These are phyloP conservation scores for Philhelius pedissequus DNA, from an alignment of 2,888 invertebrate genomes.

Conservation along the genomic window DNA sequence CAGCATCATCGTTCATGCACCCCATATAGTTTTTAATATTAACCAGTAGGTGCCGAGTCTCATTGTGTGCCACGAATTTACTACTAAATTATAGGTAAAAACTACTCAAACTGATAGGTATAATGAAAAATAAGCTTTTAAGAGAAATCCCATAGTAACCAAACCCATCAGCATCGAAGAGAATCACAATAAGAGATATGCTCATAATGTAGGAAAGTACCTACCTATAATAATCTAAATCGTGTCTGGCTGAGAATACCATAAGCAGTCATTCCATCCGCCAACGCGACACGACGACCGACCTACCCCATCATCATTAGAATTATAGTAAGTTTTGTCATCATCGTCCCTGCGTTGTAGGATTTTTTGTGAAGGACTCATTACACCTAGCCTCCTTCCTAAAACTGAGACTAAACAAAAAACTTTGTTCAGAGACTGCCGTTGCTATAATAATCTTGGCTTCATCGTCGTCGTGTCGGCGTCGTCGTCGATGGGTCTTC, in stretches of 20 bases:
- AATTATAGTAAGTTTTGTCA: background rate
- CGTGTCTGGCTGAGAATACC: conserved; percentile 18
- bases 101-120: too few species aligned
- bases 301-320: conserved; percentile 63
- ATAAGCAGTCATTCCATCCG: conserved; percentile 9
- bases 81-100: too few species aligned
- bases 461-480: conserved; percentile 4
- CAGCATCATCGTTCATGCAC: background rate
- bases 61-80: background rate
- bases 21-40: background rate
- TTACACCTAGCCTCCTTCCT: background rate
- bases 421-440: conserved; percentile 38
- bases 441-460: conserved; percentile 31
- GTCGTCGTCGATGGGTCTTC: background rate
- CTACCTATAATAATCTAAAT: too few species aligned
- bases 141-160: conserved; percentile 32
- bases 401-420: background rate
- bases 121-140: conserved; percentile 52
- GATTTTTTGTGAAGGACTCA: background rate
- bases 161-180: conserved; percentile 18
- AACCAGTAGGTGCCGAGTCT: too few species aligned
- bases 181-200: conserved; percentile 50
- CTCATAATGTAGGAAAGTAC: too few species aligned
- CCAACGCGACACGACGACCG: background rate
- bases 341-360: background rate